Conservation (phyloP, 1,140 invertebrate genomes). For the Lethrus apterus region DNA sequence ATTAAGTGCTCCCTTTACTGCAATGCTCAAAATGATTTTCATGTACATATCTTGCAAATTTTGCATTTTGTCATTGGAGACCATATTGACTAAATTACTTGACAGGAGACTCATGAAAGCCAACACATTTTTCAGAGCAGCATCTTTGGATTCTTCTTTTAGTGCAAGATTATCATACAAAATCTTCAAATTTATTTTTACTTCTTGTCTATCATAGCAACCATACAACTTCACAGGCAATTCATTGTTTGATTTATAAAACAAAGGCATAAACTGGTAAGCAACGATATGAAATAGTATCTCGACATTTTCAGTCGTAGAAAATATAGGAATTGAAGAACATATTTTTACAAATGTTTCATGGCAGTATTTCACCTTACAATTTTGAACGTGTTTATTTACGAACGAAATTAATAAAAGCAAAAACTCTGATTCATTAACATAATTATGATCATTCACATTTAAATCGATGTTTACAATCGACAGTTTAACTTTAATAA, state of each 20-base stretch:
- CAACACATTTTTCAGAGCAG: conserved; percentile 18
- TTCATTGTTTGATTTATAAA: conserved; percentile 20
- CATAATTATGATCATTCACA: no score
- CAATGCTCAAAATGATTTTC: background rate
- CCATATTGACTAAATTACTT: conserved; percentile 18
- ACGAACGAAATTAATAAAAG: background rate
- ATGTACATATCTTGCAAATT: conserved; percentile 4
- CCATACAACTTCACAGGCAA: conserved; percentile 22
- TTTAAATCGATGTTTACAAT: no score
- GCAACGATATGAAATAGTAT: conserved; percentile 26
- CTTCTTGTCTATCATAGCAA: conserved; percentile 15
- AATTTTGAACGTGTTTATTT: conserved; percentile 20
- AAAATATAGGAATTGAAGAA: conserved; percentile 16
- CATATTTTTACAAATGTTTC: conserved; percentile 18
- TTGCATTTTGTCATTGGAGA: background rate
- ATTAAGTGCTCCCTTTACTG: background rate
- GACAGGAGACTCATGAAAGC: conserved; percentile 24
- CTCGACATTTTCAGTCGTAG: conserved; percentile 21
- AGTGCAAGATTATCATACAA: conserved; percentile 18
- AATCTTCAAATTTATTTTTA: conserved; percentile 18
- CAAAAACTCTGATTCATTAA: conserved; percentile 4
- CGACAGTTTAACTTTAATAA: no score
- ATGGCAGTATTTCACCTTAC: conserved; percentile 12
- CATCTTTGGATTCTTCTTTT: conserved; percentile 15
- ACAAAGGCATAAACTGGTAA: conserved; percentile 16